Percentiles rank a stretch among this genome's conserved stretches.
phyloP scores from a whole-genome alignment of 2,888 invertebrate genomes.

The Caenorhabditis sp. region DNA sequence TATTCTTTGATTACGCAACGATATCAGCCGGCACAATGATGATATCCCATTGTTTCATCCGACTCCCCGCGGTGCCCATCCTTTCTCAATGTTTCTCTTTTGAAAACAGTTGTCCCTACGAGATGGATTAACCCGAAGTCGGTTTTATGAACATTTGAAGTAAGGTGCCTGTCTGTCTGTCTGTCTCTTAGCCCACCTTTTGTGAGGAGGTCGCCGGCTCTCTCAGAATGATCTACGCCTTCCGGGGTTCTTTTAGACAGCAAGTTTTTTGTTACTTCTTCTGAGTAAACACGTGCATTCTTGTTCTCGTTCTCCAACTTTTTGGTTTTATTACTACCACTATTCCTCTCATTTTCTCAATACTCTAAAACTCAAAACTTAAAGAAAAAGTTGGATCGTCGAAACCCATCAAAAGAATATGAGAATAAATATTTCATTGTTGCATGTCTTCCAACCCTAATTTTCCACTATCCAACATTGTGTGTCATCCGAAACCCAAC shows the following conservation, averaged over 20 bases:
- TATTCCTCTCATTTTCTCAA: too few species aligned
- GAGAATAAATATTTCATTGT: conserved; percentile 31
- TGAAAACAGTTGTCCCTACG: conserved; percentile 63
- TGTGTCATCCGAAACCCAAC: conserved; percentile 57
- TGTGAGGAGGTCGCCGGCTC: conserved; percentile 31
- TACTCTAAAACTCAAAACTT: neutral
- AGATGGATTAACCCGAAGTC: conserved; percentile 61
- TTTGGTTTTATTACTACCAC: conserved; percentile 24
- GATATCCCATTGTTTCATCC: conserved; percentile 46
- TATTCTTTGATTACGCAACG: conserved; percentile 59
- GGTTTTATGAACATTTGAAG: conserved; percentile 49
- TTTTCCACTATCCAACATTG: neutral
- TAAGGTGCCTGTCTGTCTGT: conserved; percentile 23
- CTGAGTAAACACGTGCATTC: conserved; percentile 37
- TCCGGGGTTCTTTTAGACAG: conserved; percentile 45
- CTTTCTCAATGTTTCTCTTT: conserved; percentile 40
- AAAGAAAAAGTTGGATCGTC: conserved; percentile 8
- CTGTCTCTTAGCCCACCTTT: conserved; percentile 29
- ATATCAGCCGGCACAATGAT: conserved; percentile 26
- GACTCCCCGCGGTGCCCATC: neutral
- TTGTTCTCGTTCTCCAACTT: neutral
- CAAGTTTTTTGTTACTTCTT: conserved; percentile 48
- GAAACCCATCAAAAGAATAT: conserved; percentile 16
- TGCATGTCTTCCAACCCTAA: neutral
- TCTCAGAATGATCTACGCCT: conserved; percentile 41